A percentile compares a stretch with the other conserved stretches of the same genome.
These are phyloP conservation scores for Ophiodon elongatus DNA, from an alignment of 2,113 vertebrate species.

Conservation along the genomic window DNA sequence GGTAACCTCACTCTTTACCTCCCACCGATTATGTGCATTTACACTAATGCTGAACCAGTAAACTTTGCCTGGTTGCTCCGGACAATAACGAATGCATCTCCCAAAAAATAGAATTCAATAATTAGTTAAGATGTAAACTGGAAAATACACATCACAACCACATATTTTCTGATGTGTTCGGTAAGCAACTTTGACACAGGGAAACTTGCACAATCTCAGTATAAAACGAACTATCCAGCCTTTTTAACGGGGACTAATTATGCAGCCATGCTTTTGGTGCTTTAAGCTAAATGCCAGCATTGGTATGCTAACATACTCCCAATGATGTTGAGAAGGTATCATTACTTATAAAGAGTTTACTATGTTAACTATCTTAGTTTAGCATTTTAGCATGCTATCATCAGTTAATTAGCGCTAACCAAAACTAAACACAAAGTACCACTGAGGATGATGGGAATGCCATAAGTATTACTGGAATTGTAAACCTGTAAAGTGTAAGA, in stretches of 20 bases:
- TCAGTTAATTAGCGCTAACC: not conserved
- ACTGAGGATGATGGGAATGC: not conserved
- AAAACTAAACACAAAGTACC: not conserved
- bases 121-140: not conserved
- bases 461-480: not conserved
- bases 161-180: not conserved
- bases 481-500: not conserved
- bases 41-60: not conserved
- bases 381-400: not conserved
- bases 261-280: not conserved
- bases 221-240: not conserved
- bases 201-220: not conserved
- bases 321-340: not conserved
- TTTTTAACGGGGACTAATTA: not conserved
- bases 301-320: not conserved
- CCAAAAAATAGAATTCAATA: not conserved
- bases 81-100: not conserved
- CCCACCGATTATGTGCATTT: not conserved
- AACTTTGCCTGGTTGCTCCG: not conserved
- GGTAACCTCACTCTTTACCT: slow-evolving; percentile 79
- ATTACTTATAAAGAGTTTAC: not conserved
- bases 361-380: not conserved
- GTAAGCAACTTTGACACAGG: not conserved
- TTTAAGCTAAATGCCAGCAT: not conserved
- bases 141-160: not conserved